Base-by-base conservation (phyloP, 2,797 vertebrate species). In the Bradypodion ventrale region DNA sequence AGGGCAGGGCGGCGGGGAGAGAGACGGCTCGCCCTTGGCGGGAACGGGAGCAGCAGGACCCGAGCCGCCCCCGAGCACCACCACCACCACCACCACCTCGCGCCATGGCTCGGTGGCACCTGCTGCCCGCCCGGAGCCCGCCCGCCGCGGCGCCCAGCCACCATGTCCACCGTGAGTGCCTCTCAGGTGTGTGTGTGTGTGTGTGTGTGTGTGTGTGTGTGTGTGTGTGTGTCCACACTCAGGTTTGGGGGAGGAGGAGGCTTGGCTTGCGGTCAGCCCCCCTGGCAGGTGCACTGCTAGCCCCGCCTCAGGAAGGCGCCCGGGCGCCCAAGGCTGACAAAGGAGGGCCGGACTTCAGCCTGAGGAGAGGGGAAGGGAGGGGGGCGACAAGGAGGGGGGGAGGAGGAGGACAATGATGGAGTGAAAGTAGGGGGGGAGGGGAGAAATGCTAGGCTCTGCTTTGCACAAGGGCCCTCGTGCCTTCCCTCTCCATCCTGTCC, bases 161-260 rank as follows among this genome's bases (percentile, higher is more conserved):
- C 56, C 2, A n/a, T 23, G 59, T 72, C 75, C 81, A 84, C 85
- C 91, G 95, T 95, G 93, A 95, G 95, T 95, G 85, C 82, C 73
- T 87, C 59, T 21, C 10, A 1, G n/a, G n/a, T n/a, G n/a, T n/a
- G n/a, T n/a, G n/a, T n/a, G n/a, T n/a, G n/a, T n/a, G n/a, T n/a
- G n/a, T n/a, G n/a, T n/a, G n/a, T n/a, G n/a, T n/a, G n/a, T n/a
- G n/a, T n/a, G n/a, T n/a, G n/a, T n/a, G n/a, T n/a, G n/a, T n/a
- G n/a, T n/a, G n/a, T n/a, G n/a, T n/a, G n/a, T n/a, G n/a, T n/a
- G n/a, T n/a, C n/a, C n/a, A n/a, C n/a, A n/a, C n/a, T n/a, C n/a
- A n/a, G n/a, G n/a, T n/a, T n/a, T n/a, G 1, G 25, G 59, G 21
- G 13, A 29, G 10, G n/a, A 1, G 21, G 66, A 78, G 80, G 87